A percentile compares a stretch with the other conserved stretches of the same genome.
Conservation (phyloP, 2,797 vertebrate genomes). For the Thamnophis elegans region DNA sequence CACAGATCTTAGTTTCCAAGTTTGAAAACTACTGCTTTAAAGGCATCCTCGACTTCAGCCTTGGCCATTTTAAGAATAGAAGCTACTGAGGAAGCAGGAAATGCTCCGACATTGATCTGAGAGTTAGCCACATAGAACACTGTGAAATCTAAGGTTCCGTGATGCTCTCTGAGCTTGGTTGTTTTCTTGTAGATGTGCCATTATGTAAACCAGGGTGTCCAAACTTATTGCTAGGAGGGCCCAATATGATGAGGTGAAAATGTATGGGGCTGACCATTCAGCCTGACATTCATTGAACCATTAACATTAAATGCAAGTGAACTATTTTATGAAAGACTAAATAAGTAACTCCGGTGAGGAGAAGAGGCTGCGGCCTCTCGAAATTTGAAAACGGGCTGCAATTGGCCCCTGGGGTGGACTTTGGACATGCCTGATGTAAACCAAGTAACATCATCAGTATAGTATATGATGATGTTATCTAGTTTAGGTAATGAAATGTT, state of each 20-base stretch:
- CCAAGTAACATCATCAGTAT: neutral
- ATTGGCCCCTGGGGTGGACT: too few species aligned
- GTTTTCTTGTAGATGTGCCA: neutral
- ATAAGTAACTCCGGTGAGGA: too few species aligned
- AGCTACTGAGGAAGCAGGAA: neutral
- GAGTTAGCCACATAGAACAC: neutral
- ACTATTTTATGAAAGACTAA: too few species aligned
- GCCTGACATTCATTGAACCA: too few species aligned
- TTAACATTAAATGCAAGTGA: too few species aligned
- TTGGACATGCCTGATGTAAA: neutral
- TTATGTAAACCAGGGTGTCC: neutral
- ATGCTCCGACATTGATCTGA: neutral
- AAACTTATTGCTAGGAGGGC: too few species aligned
- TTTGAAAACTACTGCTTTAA: neutral
- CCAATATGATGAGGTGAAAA: too few species aligned
- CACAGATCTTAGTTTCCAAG: neutral
- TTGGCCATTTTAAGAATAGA: neutral
- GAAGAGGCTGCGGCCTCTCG: too few species aligned
- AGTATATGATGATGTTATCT: neutral
- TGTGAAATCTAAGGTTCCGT: neutral
- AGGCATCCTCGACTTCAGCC: neutral
- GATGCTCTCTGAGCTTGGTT: neutral
- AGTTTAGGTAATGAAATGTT: neutral
- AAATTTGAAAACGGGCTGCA: too few species aligned
- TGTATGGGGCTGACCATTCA: too few species aligned